Conservation (phyloP, 2,888 invertebrate genomes). For the Eustalomyia histrio region DNA sequence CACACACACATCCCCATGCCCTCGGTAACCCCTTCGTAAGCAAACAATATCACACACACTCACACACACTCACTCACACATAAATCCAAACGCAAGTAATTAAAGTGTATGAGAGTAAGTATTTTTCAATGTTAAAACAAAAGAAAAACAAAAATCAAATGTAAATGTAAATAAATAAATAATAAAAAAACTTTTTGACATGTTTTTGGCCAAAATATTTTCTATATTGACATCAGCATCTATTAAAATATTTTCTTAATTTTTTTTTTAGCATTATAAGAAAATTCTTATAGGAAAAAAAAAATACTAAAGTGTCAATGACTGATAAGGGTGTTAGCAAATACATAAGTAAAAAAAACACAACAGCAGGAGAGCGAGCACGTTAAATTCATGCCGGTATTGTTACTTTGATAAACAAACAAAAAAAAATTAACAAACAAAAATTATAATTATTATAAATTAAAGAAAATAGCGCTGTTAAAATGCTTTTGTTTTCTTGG, state of each 20-base stretch:
- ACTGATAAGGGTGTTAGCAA: slow-evolving; percentile 51
- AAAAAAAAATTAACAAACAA: background rate
- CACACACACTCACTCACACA: background rate
- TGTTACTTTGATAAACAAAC: slow-evolving; percentile 34
- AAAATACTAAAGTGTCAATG: slow-evolving; percentile 54
- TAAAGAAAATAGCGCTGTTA: background rate
- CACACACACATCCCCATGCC: background rate
- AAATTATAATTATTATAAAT: slow-evolving; percentile 5
- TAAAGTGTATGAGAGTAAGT: slow-evolving; percentile 30
- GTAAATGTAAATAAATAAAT: background rate
- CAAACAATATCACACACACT: background rate
- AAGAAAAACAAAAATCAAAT: background rate
- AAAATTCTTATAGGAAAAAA: slow-evolving; percentile 17
- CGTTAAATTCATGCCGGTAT: slow-evolving; percentile 41
- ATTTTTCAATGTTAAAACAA: slow-evolving; percentile 28
- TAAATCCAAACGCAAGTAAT: background rate
- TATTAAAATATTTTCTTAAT: background rate
- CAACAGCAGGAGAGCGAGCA: slow-evolving; percentile 38
- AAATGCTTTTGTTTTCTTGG: background rate
- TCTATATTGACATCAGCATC: background rate
- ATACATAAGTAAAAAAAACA: background rate
- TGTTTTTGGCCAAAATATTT: slow-evolving; percentile 21
- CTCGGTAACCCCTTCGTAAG: background rate
- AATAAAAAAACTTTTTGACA: slow-evolving; percentile 10
- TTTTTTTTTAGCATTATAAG: slow-evolving; percentile 21